Percentiles rank a stretch among this genome's conserved stretches.
Conservation (phyloP, 2,888 invertebrate genomes). For the Cantharis nigra region DNA sequence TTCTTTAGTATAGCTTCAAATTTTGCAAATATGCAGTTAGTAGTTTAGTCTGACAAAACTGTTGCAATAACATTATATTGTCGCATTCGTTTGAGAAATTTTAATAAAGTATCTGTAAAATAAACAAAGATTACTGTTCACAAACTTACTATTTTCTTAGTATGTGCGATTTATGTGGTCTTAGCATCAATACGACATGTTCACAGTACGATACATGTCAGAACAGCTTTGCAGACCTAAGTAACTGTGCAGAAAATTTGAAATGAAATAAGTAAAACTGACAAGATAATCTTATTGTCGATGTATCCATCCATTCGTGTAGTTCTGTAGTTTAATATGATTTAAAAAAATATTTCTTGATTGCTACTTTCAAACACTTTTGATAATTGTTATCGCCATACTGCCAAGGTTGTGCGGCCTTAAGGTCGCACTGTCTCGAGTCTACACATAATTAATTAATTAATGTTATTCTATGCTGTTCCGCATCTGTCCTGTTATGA, state of each 20-base stretch:
- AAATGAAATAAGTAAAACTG: neutral
- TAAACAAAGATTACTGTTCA: neutral
- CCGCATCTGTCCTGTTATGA: no score
- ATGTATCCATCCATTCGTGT: neutral
- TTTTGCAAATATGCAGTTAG: neutral
- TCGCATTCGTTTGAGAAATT: no score
- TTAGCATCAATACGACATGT: neutral
- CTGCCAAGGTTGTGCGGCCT: no score
- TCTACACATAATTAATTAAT: no score
- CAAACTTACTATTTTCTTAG: neutral
- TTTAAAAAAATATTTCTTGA: no score
- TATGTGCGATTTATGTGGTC: neutral
- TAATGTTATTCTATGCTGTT: no score
- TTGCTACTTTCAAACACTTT: no score
- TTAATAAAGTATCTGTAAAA: no score
- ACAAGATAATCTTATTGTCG: neutral
- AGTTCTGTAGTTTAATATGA: neutral
- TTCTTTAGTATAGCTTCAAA: neutral
- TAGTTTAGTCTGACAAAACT: no score
- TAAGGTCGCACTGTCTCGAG: no score
- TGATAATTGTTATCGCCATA: no score
- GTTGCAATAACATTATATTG: no score
- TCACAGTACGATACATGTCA: neutral
- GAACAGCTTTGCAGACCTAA: neutral
- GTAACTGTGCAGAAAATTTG: neutral